phyloP scores from a whole-genome alignment of 2,888 invertebrate genomes.

The Agonopterix heracliana region DNA sequence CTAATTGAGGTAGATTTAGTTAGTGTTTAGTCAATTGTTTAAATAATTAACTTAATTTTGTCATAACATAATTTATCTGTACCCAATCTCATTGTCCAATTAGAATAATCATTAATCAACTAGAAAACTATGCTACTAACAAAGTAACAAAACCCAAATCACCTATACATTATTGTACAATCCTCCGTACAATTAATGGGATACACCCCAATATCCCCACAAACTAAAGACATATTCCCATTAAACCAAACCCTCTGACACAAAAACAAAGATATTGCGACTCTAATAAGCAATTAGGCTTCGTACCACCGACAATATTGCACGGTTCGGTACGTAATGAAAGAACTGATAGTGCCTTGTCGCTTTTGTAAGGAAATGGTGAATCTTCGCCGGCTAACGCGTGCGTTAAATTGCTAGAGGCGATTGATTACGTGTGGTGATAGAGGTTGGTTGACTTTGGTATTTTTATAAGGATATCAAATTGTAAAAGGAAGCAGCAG shows the following conservation, averaged over 20 bases:
- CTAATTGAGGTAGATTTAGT: too few species aligned
- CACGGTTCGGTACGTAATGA: conserved; percentile 38
- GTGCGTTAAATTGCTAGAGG: conserved; percentile 42
- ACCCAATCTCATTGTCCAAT: too few species aligned
- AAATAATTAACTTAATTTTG: too few species aligned
- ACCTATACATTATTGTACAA: too few species aligned
- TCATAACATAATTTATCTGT: too few species aligned
- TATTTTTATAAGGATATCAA: background rate
- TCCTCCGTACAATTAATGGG: too few species aligned
- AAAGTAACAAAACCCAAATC: too few species aligned
- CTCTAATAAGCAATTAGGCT: conserved; percentile 51
- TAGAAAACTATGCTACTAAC: too few species aligned
- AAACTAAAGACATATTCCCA: background rate
- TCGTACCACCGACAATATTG: conserved; percentile 28
- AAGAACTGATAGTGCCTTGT: conserved; percentile 30
- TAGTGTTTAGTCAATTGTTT: too few species aligned
- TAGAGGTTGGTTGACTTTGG: conserved; percentile 6
- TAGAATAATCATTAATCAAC: too few species aligned
- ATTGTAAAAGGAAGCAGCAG: too few species aligned
- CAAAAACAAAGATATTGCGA: conserved; percentile 18
- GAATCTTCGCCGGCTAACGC: conserved; percentile 36
- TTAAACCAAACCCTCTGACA: conserved; percentile 1
- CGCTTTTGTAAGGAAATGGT: conserved; percentile 34
- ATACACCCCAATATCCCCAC: background rate
- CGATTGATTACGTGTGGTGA: conserved; percentile 21